Conservation (phyloP, 1,140 invertebrate genomes). For the Micrasema longulum region DNA sequence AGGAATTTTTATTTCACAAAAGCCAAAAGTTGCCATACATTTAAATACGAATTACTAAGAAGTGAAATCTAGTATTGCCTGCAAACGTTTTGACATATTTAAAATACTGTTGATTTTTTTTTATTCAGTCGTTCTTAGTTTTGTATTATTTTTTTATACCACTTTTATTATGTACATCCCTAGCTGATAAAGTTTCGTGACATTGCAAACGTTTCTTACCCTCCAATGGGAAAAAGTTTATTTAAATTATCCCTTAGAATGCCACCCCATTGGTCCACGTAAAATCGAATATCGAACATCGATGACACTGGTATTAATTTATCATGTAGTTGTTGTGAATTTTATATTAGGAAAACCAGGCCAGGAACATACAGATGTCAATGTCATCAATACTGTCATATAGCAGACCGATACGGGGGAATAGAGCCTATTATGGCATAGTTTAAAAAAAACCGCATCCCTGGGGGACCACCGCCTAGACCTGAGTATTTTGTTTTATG, state of each 20-base stretch:
- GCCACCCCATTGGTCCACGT: conserved; percentile 9
- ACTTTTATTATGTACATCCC: background rate
- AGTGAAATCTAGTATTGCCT: background rate
- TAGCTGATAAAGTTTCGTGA: background rate
- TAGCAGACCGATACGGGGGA: background rate
- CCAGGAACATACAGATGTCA: background rate
- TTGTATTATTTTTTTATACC: background rate
- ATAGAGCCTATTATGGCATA: background rate
- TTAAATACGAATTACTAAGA: background rate
- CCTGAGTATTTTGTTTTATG: too few relatives aligned
- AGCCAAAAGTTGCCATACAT: too few relatives aligned
- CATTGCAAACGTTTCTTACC: conserved; percentile 9
- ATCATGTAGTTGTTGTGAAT: conserved; percentile 14
- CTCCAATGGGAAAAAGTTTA: background rate
- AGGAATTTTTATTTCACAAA: too few relatives aligned
- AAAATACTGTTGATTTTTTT: too few relatives aligned
- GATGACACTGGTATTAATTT: too few relatives aligned
- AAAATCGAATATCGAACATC: background rate
- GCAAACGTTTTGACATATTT: too few relatives aligned
- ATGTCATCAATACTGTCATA: conserved; percentile 1
- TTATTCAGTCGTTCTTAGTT: background rate
- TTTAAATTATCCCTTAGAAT: background rate
- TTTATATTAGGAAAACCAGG: background rate
- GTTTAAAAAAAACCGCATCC: background rate
- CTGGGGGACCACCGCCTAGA: background rate